These are phyloP conservation scores for Synergus gifuensis DNA, from an alignment of 2,888 invertebrate species.

Conservation along the genomic window DNA sequence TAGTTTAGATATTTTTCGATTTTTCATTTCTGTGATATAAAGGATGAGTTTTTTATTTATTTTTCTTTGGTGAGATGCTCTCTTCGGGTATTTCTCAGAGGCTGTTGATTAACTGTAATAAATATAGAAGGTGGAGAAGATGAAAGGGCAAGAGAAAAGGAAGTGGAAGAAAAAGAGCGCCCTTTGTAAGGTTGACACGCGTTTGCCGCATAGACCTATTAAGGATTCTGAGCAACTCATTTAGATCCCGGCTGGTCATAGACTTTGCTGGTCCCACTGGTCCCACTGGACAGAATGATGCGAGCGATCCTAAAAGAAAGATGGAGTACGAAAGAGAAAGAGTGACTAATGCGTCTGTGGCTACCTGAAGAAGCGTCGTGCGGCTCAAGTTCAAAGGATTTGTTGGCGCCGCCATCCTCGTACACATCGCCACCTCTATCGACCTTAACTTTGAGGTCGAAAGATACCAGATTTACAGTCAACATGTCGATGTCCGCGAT, in stretches of 20 bases:
- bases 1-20: neutral
- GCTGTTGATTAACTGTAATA: constrained; percentile 39
- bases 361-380: constrained; percentile 76
- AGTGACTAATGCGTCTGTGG: constrained; percentile 78
- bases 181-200: constrained; percentile 69
- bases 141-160: constrained; percentile 41
- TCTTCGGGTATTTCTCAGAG: constrained; percentile 22
- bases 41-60: neutral
- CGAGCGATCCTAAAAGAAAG: constrained; percentile 53
- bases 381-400: constrained; percentile 75
- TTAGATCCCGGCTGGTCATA: constrained; percentile 62
- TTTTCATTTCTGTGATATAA: neutral
- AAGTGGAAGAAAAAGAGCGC: constrained; percentile 45
- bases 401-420: constrained; percentile 74
- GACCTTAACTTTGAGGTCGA: constrained; percentile 32
- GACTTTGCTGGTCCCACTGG: constrained; percentile 53
- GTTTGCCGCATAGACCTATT: constrained; percentile 68
- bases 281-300: constrained; percentile 56
- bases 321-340: constrained; percentile 65
- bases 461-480: constrained; percentile 43
- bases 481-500: constrained; percentile 41
- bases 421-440: constrained; percentile 65
- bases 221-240: constrained; percentile 75
- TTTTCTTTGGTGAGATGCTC: neutral
- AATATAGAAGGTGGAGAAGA: constrained; percentile 42